Percentiles rank a stretch among this genome's conserved stretches.
phyloP scores from a whole-genome alignment of 1,140 invertebrate genomes.

The Drosophila sp. region DNA sequence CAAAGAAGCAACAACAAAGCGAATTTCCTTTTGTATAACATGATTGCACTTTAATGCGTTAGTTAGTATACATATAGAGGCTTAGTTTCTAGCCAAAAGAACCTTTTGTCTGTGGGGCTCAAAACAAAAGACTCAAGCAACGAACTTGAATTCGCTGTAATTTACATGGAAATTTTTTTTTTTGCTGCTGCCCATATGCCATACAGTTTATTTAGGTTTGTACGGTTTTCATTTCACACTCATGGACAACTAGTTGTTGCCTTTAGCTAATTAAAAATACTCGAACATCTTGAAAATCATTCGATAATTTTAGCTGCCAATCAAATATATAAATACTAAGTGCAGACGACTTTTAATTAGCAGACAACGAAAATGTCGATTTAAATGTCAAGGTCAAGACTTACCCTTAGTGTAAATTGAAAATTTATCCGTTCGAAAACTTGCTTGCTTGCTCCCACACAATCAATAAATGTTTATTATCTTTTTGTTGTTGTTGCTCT shows the following conservation, averaged over 20 bases:
- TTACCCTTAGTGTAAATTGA: slow-evolving; percentile 51
- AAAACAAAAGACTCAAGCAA: slow-evolving; percentile 75
- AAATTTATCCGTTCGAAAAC: slow-evolving; percentile 10
- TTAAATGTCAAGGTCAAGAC: slow-evolving; percentile 71
- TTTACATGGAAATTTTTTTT: slow-evolving; percentile 62
- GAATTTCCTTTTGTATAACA: slow-evolving; percentile 14
- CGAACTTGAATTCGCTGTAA: slow-evolving; percentile 77
- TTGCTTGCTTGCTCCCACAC: slow-evolving; percentile 53
- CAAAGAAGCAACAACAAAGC: slow-evolving; percentile 10
- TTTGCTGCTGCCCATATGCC: slow-evolving; percentile 14
- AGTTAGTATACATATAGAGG: slow-evolving; percentile 9
- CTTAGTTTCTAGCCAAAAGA: slow-evolving; percentile 70
- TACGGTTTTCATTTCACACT: slow-evolving; percentile 69
- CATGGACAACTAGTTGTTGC: slow-evolving; percentile 69
- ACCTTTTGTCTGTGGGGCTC: slow-evolving; percentile 64
- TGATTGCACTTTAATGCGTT: slow-evolving; percentile 46
- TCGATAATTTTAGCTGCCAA: slow-evolving; percentile 68
- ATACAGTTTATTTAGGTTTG: slow-evolving; percentile 36
- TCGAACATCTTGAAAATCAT: slow-evolving; percentile 46
- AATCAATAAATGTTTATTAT: slow-evolving; percentile 47
- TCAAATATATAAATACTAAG: slow-evolving; percentile 38
- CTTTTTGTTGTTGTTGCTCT: slow-evolving; percentile 15
- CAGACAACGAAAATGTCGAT: slow-evolving; percentile 1
- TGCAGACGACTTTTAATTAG: slow-evolving; percentile 62
- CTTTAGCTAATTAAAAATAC: slow-evolving; percentile 66